Evolutionary conservation across 2,797 vertebrate genomes (phyloP).

Genomic region (Geotrypetes seraphini): DNA sequence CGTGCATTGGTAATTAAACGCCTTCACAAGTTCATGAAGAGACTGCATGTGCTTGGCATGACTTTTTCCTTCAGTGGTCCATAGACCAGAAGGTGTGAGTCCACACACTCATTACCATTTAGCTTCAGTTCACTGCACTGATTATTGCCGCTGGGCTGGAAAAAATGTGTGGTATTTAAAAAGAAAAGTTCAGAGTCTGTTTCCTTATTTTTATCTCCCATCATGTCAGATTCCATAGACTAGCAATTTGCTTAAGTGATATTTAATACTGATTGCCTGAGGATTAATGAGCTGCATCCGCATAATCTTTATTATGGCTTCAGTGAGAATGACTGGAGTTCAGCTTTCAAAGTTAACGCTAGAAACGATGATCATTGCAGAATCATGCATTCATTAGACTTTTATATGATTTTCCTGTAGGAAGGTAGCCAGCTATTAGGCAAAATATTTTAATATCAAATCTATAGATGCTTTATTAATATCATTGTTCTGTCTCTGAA

Average conservation of each 20-base stretch:
- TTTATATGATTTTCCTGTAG: too few species aligned
- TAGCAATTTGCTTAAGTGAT: conserved; percentile 9
- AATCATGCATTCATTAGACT: too few species aligned
- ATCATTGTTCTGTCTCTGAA: too few species aligned
- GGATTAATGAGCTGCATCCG: conserved; percentile 10
- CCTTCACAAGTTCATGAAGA: too few species aligned
- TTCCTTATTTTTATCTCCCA: background rate
- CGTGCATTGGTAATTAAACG: too few species aligned
- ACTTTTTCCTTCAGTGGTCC: background rate
- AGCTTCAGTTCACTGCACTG: background rate
- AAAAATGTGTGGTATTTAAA: conserved; percentile 10
- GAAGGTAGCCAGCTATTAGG: too few species aligned
- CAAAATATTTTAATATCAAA: too few species aligned
- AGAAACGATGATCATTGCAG: too few species aligned
- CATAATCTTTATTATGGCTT: conserved; percentile 10
- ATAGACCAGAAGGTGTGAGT: background rate
- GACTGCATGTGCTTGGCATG: too few species aligned
- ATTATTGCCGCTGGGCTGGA: background rate
- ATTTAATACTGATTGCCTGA: conserved; percentile 12
- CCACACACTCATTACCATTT: background rate
- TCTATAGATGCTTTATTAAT: too few species aligned
- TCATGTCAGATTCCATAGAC: too few species aligned
- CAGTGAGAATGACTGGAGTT: conserved; percentile 9
- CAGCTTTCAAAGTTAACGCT: background rate
- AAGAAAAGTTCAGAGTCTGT: conserved; percentile 10